Base-by-base conservation (phyloP, 2,888 invertebrate species). In the Steromphala cineraria region DNA sequence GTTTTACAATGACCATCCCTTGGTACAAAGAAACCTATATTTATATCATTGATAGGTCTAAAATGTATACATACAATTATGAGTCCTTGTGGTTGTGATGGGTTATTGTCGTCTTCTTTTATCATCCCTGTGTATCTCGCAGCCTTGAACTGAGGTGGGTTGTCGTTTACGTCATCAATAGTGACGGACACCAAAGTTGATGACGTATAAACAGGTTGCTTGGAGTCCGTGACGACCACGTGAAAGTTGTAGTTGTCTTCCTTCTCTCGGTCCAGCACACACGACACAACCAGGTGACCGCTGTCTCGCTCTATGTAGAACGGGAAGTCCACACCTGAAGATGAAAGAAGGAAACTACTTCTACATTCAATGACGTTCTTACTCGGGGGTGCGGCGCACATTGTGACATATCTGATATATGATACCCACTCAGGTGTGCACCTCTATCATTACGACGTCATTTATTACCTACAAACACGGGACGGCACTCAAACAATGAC, bases 101-200 rank as follows among this genome's bases (percentile, higher is more conserved):
- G 56, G 21, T 8, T 56, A 8, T 19, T 56, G 24, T 56, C 21
- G 15, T 56, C 56, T 24, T 56, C 56, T 3, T 13, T 56, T 10
- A 56, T 24, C 8, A 24, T 24, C 24, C 8, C 56, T 56, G 24
- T 24, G 21, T 24, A 24, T 56, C 19, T 7, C 3, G 3, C 21
- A 8, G 56, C 56, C 24, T 17, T 21, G 71, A 79, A 74, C 13
- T 10, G 31, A 8, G 76, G 76, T 19, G 53, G 76, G 52, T 76
- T 53, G 53, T 76, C 76, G 28, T 76, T 76, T 21, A 76, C 76
- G 13, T 76, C 76, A 36, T 28, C 53, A 21, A 76, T 55, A 24
- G 21, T 28, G 21, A 76, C 55, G n/a, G 53, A 53, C n/a, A 76
- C 53, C 19, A 31, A n/a, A 17, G 76, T 28, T 28, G 76, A 24